These are phyloP conservation scores for Acleris holmiana DNA, from an alignment of 2,888 invertebrate species.

Conservation along the genomic window DNA sequence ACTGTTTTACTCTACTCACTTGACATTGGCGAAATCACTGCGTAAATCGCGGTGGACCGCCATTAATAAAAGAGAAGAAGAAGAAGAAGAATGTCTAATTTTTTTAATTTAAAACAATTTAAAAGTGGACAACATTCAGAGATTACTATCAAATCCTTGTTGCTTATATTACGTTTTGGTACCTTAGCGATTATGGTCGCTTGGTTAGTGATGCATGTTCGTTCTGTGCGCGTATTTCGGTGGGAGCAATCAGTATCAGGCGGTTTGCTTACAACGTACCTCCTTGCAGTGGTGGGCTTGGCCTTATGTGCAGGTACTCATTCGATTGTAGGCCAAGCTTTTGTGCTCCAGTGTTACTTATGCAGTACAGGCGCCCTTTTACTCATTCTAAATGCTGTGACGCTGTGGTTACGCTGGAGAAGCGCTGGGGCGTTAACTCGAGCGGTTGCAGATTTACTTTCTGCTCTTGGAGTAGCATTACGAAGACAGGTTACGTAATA, in stretches of 20 bases:
- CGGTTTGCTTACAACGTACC: slow-evolving; percentile 25
- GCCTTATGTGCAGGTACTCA: slow-evolving; percentile 27
- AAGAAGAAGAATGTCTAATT: too few species aligned
- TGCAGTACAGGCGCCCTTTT: slow-evolving; percentile 27
- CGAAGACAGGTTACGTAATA: slow-evolving; percentile 23
- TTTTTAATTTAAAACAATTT: too few species aligned
- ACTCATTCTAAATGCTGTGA: slow-evolving; percentile 23
- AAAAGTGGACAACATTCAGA: too few species aligned
- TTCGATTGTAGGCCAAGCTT: slow-evolving; percentile 1
- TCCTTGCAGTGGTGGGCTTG: slow-evolving; percentile 11
- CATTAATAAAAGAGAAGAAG: too few species aligned
- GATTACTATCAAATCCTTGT: background rate
- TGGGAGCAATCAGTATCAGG: slow-evolving; percentile 35
- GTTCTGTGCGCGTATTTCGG: slow-evolving; percentile 32
- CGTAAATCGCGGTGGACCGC: too few species aligned
- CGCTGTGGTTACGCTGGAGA: slow-evolving; percentile 30
- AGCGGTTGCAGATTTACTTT: slow-evolving; percentile 33
- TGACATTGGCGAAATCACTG: too few species aligned
- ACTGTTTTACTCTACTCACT: too few species aligned
- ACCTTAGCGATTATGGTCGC: slow-evolving; percentile 20
- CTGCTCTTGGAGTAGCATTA: slow-evolving; percentile 33
- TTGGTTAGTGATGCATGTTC: slow-evolving; percentile 23
- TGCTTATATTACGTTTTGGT: slow-evolving; percentile 11
- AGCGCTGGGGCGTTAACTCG: slow-evolving; percentile 28
- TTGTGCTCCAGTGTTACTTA: slow-evolving; percentile 26